These are phyloP conservation scores for Scrobipalpa atriplicella DNA, from an alignment of 2,888 invertebrate genomes.

Conservation along the genomic window DNA sequence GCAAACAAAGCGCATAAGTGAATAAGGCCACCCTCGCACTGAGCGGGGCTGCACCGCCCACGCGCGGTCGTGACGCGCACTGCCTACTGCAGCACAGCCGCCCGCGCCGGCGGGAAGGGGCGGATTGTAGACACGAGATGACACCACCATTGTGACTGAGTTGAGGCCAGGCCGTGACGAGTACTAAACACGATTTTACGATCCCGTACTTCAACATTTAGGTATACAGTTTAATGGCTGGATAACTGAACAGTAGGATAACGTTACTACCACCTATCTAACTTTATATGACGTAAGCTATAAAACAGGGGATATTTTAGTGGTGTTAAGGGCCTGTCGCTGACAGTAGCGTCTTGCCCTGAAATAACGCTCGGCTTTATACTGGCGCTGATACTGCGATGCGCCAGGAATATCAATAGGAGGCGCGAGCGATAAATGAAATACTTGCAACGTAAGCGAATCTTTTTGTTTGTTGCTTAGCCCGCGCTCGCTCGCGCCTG, in stretches of 20 bases:
- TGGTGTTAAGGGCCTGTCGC: slow-evolving; percentile 29
- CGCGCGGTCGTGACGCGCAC: slow-evolving; percentile 64
- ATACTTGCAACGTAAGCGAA: slow-evolving; percentile 56
- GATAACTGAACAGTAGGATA: slow-evolving; percentile 1
- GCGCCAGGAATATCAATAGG: slow-evolving; percentile 69
- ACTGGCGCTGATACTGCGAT: slow-evolving; percentile 59
- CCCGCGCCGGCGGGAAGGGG: slow-evolving; percentile 30
- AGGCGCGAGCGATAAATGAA: slow-evolving; percentile 63
- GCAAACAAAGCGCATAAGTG: slow-evolving; percentile 70
- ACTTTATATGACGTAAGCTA: slow-evolving; percentile 3
- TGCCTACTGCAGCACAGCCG: slow-evolving; percentile 58
- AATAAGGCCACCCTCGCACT: slow-evolving; percentile 69
- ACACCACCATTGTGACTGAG: slow-evolving; percentile 18
- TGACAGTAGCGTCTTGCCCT: slow-evolving; percentile 37
- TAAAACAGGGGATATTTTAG: slow-evolving; percentile 18
- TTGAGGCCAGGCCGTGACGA: slow-evolving; percentile 1
- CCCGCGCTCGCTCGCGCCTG: slow-evolving; percentile 34
- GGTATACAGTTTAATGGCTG: not conserved
- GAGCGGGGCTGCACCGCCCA: slow-evolving; percentile 61
- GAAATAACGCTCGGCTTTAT: slow-evolving; percentile 47
- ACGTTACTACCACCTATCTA: not conserved
- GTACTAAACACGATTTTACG: slow-evolving; percentile 12
- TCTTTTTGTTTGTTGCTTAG: slow-evolving; percentile 50
- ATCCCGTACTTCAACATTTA: not conserved
- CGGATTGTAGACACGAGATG: slow-evolving; percentile 22